Percentiles rank a stretch among this genome's conserved stretches.
Evolutionary conservation across 1,140 invertebrate species (phyloP).

Genomic region (Trichogramma pretiosum): DNA sequence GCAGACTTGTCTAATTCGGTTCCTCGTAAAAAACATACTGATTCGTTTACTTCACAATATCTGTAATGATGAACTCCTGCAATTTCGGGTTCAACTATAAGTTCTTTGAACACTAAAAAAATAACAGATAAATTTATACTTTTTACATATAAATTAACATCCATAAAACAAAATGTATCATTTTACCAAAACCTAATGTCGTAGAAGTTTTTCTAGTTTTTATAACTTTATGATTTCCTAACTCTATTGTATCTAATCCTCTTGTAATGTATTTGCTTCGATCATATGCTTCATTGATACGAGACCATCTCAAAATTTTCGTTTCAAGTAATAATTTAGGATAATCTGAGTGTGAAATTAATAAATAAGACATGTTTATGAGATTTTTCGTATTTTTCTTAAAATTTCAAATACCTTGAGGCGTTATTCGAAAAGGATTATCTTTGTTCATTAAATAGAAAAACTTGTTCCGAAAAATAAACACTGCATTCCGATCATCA

Average conservation of each 20-base stretch:
- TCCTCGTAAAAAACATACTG: slow-evolving; percentile 45
- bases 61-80: slow-evolving; percentile 25
- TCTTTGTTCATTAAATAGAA: slow-evolving; percentile 53
- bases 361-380: not conserved
- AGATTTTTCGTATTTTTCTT: not conserved
- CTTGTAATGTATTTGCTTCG: slow-evolving; percentile 56
- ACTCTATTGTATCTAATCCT: slow-evolving; percentile 47
- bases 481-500: slow-evolving; percentile 33
- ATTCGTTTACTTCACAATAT: slow-evolving; percentile 44
- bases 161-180: not conserved
- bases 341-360: not conserved
- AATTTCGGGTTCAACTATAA: slow-evolving; percentile 14
- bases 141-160: not conserved
- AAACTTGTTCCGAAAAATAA: slow-evolving; percentile 54
- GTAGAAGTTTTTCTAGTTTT: slow-evolving; percentile 27
- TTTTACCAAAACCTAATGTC: not conserved
- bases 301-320: slow-evolving; percentile 17
- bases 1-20: slow-evolving; percentile 40
- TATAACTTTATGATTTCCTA: slow-evolving; percentile 58
- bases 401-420: not conserved
- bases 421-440: slow-evolving; percentile 36
- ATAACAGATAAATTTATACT: not conserved
- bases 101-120: not conserved
- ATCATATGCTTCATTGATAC: slow-evolving; percentile 47
- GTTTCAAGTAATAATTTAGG: not conserved